A percentile compares a stretch with the other conserved stretches of the same genome.
These are phyloP conservation scores for Theocolax elegans DNA, from an alignment of 1,140 invertebrate species.

Conservation along the genomic window DNA sequence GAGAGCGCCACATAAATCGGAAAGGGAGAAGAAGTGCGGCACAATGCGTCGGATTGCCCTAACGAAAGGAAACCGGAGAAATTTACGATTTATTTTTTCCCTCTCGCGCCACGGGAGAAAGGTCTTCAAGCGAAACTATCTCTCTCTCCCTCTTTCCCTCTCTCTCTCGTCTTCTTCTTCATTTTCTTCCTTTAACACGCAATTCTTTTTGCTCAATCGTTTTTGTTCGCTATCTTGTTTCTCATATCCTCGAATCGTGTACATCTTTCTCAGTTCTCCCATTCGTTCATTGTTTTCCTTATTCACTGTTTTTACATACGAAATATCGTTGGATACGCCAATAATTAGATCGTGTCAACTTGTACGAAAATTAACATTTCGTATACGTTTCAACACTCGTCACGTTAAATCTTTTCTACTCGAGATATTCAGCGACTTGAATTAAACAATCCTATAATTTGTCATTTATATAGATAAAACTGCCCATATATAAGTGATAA, in stretches of 20 bases:
- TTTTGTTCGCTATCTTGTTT: background rate
- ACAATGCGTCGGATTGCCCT: slow-evolving; percentile 46
- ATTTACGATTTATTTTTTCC: slow-evolving; percentile 43
- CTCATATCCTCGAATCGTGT: too few species aligned
- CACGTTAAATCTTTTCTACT: too few species aligned
- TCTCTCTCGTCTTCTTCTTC: too few species aligned
- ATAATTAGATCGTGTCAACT: too few species aligned
- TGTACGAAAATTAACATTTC: too few species aligned
- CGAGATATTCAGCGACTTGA: too few species aligned
- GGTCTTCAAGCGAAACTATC: background rate
- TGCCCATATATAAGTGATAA: too few species aligned
- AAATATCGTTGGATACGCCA: too few species aligned
- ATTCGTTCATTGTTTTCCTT: background rate
- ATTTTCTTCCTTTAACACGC: slow-evolving; percentile 3
- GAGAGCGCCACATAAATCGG: slow-evolving; percentile 53
- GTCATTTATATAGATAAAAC: too few species aligned
- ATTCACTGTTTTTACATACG: too few species aligned
- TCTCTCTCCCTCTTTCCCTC: background rate
- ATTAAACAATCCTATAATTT: too few species aligned
- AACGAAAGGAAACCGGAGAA: slow-evolving; percentile 46
- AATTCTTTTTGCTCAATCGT: background rate
- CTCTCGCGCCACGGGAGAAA: slow-evolving; percentile 5
- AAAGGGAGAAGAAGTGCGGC: slow-evolving; percentile 25
- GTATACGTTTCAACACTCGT: too few species aligned
- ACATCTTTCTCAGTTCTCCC: background rate